Percentiles rank a stretch among this genome's conserved stretches.
phyloP scores from a whole-genome alignment of 2,797 vertebrate species.

The Amblyraja radiata region DNA sequence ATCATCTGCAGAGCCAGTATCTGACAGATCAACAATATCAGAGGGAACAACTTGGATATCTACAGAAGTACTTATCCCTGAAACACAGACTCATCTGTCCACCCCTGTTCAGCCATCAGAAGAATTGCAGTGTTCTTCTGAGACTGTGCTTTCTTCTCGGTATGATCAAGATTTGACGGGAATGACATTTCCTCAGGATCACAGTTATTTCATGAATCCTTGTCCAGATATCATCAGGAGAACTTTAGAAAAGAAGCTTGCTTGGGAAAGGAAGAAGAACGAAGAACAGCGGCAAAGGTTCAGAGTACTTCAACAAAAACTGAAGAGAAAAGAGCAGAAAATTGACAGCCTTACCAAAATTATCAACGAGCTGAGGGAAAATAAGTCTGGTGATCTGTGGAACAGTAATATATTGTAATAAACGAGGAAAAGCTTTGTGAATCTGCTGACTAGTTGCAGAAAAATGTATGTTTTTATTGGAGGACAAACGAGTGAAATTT shows the following conservation, averaged over 20 bases:
- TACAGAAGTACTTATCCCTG: slow-evolving; percentile 20
- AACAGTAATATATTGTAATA: slow-evolving; percentile 1
- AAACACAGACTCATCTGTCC: background rate
- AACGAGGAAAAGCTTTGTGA: background rate
- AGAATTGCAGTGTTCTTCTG: slow-evolving; percentile 6
- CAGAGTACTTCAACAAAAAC: slow-evolving; percentile 35
- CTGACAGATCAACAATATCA: background rate
- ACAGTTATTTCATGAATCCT: slow-evolving; percentile 35
- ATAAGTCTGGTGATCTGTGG: background rate
- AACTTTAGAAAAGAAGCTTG: slow-evolving; percentile 33
- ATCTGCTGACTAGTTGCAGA: background rate
- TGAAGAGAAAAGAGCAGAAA: slow-evolving; percentile 34
- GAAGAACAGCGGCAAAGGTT: slow-evolving; percentile 24
- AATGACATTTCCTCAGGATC: slow-evolving; percentile 25
- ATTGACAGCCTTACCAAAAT: slow-evolving; percentile 24
- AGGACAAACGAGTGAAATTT: background rate
- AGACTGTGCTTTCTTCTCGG: background rate
- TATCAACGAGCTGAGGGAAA: slow-evolving; percentile 22
- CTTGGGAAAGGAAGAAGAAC: slow-evolving; percentile 34
- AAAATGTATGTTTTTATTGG: background rate
- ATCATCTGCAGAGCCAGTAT: background rate
- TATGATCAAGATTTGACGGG: background rate
- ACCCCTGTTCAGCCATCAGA: background rate
- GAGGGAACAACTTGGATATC: slow-evolving; percentile 33
- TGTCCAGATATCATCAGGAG: slow-evolving; percentile 23